Evolutionary conservation across 2,888 invertebrate species (phyloP).

Genomic region (Formica aserva): DNA sequence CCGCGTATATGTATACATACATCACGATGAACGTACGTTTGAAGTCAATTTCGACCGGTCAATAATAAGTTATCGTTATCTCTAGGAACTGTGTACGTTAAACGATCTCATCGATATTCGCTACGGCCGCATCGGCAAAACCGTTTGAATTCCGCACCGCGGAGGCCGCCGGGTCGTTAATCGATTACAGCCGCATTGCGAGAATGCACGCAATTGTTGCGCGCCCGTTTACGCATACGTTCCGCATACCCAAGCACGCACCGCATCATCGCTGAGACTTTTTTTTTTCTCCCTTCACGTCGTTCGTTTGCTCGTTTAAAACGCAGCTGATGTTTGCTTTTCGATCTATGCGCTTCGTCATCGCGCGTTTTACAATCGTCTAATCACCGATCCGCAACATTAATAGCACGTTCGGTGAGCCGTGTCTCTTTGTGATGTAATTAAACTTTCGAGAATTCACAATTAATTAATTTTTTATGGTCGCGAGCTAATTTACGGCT

Average conservation of each 20-base stretch:
- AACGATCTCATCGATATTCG: constrained; percentile 44
- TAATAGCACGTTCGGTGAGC: background rate
- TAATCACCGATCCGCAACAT: constrained; percentile 2
- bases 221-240: constrained; percentile 35
- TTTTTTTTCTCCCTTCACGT: background rate
- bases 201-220: constrained; percentile 66
- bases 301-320: constrained; percentile 7
- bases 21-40: background rate
- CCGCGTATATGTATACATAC: background rate
- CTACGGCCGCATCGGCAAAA: constrained; percentile 23
- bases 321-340: constrained; percentile 23
- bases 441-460: background rate
- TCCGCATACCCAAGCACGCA: constrained; percentile 12
- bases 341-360: constrained; percentile 6
- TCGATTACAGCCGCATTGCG: constrained; percentile 51
- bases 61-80: constrained; percentile 43
- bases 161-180: constrained; percentile 61
- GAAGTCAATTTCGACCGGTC: constrained; percentile 16
- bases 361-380: background rate
- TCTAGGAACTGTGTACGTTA: constrained; percentile 1
- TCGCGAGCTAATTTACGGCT: background rate
- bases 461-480: constrained; percentile 19
- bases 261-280: background rate
- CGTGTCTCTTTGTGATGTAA: background rate
- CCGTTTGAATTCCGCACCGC: constrained; percentile 57